phyloP scores from a whole-genome alignment of 2,113 vertebrate species.

The Istiophorus platypterus region DNA sequence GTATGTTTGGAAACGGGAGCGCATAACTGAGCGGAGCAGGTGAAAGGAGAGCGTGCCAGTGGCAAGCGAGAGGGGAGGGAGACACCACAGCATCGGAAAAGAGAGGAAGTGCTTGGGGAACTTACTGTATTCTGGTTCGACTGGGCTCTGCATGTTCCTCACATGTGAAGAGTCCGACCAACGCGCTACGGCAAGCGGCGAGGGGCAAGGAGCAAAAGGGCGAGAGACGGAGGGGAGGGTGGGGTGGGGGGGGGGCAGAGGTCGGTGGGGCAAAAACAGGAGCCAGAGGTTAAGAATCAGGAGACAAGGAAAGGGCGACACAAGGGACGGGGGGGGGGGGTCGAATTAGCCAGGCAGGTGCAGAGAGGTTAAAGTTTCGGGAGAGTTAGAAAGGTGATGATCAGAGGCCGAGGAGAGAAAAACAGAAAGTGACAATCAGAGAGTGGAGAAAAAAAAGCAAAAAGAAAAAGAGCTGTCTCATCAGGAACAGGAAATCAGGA shows the following conservation, averaged over 20 bases:
- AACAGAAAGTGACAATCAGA: constrained; percentile 67
- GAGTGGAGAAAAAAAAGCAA: constrained; percentile 22
- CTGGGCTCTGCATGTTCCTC: constrained; percentile 71
- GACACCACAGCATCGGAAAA: constrained; percentile 18
- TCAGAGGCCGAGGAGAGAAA: constrained; percentile 64
- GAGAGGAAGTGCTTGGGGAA: constrained; percentile 37
- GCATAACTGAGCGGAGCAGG: constrained; percentile 68
- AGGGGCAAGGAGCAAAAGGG: constrained; percentile 28
- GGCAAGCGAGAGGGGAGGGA: constrained; percentile 26
- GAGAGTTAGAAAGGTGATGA: constrained; percentile 49
- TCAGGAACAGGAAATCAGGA: constrained; percentile 53
- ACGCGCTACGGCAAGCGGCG: constrained; percentile 49
- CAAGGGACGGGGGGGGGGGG: constrained; percentile 28
- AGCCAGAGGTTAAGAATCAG: constrained; percentile 47
- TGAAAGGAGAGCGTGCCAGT: constrained; percentile 64
- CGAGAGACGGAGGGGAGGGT: constrained; percentile 37
- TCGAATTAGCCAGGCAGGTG: constrained; percentile 64
- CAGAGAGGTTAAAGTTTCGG: constrained; percentile 55
- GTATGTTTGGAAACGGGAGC: constrained; percentile 57
- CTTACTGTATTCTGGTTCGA: constrained; percentile 68
- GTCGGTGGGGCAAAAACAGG: constrained; percentile 45
- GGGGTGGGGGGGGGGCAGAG: constrained; percentile 34
- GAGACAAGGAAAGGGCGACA: constrained; percentile 64
- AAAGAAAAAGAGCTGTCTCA: neutral
- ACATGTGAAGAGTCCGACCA: constrained; percentile 65